Conservation (phyloP, 2,113 vertebrate species). For the Paralichthys olivaceus region DNA sequence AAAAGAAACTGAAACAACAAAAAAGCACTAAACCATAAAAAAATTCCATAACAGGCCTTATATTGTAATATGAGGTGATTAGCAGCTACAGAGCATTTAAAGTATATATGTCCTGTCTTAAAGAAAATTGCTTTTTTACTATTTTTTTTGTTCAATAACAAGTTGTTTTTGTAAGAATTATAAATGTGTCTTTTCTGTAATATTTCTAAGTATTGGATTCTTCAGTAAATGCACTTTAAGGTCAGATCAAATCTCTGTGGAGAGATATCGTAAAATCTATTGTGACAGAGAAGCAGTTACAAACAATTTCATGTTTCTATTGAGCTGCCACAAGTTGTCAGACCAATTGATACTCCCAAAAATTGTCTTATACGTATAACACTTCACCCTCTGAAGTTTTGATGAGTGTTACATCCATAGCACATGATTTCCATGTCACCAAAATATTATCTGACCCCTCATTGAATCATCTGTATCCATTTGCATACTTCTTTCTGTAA, state of each 20-base stretch:
- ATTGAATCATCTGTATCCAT: background rate
- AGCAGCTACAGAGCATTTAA: background rate
- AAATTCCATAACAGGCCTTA: too few relatives aligned
- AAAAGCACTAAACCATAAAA: too few relatives aligned
- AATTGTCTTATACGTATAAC: background rate
- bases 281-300: background rate
- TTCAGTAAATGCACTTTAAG: background rate
- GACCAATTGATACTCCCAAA: background rate
- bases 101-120: background rate
- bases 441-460: background rate
- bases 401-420: too few relatives aligned
- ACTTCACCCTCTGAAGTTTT: too few relatives aligned
- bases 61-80: background rate
- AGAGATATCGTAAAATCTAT: background rate
- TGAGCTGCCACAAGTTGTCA: too few relatives aligned
- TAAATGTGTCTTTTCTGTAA: background rate
- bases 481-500: background rate
- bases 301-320: too few relatives aligned
- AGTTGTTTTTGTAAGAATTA: background rate
- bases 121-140: background rate
- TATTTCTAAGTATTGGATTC: background rate
- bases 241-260: background rate
- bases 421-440: too few relatives aligned
- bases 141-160: background rate
- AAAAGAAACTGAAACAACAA: too few relatives aligned